These are phyloP conservation scores for Henicopernis longicauda DNA, from an alignment of 2,113 vertebrate species.

Conservation along the genomic window DNA sequence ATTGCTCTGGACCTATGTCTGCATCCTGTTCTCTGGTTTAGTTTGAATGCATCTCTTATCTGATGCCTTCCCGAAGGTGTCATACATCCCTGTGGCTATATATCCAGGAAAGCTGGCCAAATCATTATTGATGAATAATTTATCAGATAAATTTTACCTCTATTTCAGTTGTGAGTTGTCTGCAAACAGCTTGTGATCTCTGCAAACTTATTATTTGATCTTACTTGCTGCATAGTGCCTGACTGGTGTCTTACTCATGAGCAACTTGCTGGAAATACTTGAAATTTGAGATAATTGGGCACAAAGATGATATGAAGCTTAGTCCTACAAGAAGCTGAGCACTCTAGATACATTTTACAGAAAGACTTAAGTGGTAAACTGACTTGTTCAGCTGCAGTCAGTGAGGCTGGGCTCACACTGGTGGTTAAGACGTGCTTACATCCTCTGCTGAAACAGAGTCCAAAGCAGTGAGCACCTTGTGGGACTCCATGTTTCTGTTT, in stretches of 20 bases:
- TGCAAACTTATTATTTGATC: neutral
- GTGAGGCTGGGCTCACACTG: neutral
- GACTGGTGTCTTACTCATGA: neutral
- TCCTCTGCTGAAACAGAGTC: neutral
- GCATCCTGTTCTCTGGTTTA: conserved; percentile 5
- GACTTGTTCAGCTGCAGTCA: neutral
- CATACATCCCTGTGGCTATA: conserved; percentile 59
- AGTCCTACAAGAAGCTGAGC: neutral
- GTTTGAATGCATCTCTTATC: conserved; percentile 43
- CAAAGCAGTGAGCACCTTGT: neutral
- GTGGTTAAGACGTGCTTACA: neutral
- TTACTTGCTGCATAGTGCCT: neutral
- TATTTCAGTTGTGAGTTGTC: conserved; percentile 30
- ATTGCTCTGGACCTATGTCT: neutral
- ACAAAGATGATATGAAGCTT: neutral
- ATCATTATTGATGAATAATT: conserved; percentile 63
- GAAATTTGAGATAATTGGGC: conserved; percentile 13
- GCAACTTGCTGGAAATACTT: conserved; percentile 17
- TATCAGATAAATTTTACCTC: conserved; percentile 57
- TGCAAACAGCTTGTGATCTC: conserved; percentile 1
- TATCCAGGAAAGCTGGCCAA: conserved; percentile 56
- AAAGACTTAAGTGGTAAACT: neutral
- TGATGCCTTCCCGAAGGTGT: conserved; percentile 52
- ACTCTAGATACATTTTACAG: neutral
- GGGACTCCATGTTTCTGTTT: neutral